These are phyloP conservation scores for Fragum fragum DNA, from an alignment of 2,888 invertebrate genomes.

Conservation along the genomic window DNA sequence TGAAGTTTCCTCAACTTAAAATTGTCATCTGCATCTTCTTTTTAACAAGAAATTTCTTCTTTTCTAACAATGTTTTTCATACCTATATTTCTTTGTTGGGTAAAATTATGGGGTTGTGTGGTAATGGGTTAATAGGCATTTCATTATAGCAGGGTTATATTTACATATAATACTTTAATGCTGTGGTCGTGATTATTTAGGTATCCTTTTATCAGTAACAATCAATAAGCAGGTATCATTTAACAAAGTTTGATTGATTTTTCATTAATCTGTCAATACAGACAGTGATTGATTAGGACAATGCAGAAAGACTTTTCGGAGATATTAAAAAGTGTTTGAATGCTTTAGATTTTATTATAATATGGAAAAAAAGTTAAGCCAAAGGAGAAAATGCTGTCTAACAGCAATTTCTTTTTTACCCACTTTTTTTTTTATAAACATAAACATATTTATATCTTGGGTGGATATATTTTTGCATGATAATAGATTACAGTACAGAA, in stretches of 20 bases:
- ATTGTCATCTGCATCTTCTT: no score
- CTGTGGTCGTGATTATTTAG: slow-evolving; percentile 15
- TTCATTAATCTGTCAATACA: slow-evolving; percentile 14
- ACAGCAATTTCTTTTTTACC: background rate
- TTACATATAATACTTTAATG: slow-evolving; percentile 18
- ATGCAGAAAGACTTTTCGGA: background rate
- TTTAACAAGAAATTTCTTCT: no score
- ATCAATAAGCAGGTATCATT: slow-evolving; percentile 15
- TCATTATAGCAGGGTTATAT: slow-evolving; percentile 12
- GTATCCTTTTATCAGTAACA: slow-evolving; percentile 21
- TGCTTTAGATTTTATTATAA: no score
- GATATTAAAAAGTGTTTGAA: background rate
- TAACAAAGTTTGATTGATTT: background rate
- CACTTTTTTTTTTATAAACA: no score
- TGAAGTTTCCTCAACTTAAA: no score
- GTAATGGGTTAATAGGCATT: no score
- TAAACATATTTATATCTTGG: no score
- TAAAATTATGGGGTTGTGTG: no score
- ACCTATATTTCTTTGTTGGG: no score
- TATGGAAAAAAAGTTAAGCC: background rate
- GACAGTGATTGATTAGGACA: slow-evolving; percentile 19
- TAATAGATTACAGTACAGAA: no score
- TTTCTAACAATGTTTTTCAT: no score
- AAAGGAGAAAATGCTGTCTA: slow-evolving; percentile 6
- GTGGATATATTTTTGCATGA: no score